Evolutionary conservation across 2,888 invertebrate species (phyloP).

Genomic region (Cenopis cana): DNA sequence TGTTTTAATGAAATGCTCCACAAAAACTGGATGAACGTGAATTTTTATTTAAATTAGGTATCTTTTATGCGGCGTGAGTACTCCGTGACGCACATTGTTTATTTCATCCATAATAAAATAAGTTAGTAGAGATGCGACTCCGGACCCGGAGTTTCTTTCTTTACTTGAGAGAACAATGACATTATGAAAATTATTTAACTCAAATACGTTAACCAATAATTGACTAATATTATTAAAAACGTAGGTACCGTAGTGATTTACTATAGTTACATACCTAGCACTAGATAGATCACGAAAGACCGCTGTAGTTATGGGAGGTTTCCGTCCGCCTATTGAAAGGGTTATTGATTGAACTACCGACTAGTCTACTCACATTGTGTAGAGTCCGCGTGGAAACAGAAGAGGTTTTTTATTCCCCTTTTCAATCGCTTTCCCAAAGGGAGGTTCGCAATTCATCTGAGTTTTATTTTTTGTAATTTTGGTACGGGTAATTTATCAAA

Average conservation of each 20-base stretch:
- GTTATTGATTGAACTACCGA: conserved; percentile 29
- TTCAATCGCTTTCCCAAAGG: conserved; percentile 4
- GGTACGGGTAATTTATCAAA: neutral
- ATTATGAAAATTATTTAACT: neutral
- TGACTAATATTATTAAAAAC: neutral
- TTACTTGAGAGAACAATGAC: neutral
- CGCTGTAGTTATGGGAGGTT: conserved; percentile 1
- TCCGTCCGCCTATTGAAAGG: conserved; percentile 23
- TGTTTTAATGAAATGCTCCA: conserved; percentile 79
- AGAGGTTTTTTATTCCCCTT: conserved; percentile 1
- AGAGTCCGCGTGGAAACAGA: conserved; percentile 4
- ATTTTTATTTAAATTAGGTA: conserved; percentile 75
- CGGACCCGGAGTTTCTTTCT: neutral
- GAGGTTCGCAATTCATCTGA: conserved; percentile 1
- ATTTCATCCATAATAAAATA: conserved; percentile 45
- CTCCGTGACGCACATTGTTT: conserved; percentile 53
- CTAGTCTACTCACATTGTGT: conserved; percentile 20
- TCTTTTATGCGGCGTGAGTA: conserved; percentile 71
- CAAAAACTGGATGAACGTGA: conserved; percentile 65
- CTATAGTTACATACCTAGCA: neutral
- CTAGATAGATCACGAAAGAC: neutral
- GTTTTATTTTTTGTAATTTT: neutral
- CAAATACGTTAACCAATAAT: neutral
- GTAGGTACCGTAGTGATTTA: neutral
- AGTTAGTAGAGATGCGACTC: conserved; percentile 33